These are phyloP conservation scores for Pseudococcus viburni DNA, from an alignment of 2,888 invertebrate species.

Conservation along the genomic window DNA sequence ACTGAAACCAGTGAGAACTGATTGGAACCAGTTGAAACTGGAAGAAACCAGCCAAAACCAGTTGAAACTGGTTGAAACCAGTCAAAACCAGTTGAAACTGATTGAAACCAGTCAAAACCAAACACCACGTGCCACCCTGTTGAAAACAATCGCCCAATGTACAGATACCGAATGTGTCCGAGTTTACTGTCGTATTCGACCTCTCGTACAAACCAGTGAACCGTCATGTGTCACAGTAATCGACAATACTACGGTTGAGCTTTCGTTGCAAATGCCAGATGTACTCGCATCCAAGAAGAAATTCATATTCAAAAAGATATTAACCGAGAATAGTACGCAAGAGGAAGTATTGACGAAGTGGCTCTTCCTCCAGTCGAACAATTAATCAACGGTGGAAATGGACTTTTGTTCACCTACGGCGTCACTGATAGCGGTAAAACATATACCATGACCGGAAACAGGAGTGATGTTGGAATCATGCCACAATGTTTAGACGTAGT, in stretches of 20 bases:
- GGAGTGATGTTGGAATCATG: conserved; percentile 83
- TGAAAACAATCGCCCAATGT: background rate
- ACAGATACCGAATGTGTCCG: conserved; percentile 80
- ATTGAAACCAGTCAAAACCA: too few species aligned
- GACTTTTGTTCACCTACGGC: conserved; percentile 97
- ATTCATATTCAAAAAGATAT: conserved; percentile 87
- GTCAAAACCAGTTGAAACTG: too few species aligned
- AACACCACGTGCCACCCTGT: too few species aligned
- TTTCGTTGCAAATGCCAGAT: conserved; percentile 80
- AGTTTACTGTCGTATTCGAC: conserved; percentile 90
- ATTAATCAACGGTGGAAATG: conserved; percentile 90
- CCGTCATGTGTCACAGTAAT: conserved; percentile 80
- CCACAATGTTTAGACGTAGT: conserved; percentile 91
- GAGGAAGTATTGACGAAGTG: conserved; percentile 87
- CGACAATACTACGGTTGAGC: too few species aligned
- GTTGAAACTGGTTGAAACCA: too few species aligned
- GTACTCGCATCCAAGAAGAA: conserved; percentile 74
- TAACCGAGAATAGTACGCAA: conserved; percentile 84
- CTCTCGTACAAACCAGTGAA: conserved; percentile 77
- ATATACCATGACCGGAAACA: conserved; percentile 89
- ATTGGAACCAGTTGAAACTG: too few species aligned
- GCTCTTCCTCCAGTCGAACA: conserved; percentile 90
- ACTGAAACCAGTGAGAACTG: too few species aligned
- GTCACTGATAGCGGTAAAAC: too few species aligned
- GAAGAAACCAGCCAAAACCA: too few species aligned